phyloP scores from a whole-genome alignment of 2,888 invertebrate species.

The Hydrotaea diabolus region DNA sequence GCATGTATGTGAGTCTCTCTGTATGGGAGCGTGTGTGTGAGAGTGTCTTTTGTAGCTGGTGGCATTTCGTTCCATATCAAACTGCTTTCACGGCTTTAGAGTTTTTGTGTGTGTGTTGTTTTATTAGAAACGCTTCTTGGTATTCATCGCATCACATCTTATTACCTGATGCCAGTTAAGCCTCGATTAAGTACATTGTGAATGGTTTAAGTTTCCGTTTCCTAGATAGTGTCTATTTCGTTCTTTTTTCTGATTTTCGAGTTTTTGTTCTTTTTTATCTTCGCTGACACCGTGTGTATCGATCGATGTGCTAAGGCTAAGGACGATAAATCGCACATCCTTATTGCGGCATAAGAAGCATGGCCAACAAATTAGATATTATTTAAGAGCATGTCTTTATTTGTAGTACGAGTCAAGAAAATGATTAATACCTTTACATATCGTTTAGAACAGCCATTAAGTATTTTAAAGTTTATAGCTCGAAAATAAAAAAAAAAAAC shows the following conservation, averaged over 20 bases:
- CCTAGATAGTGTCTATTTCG: slow-evolving; percentile 8
- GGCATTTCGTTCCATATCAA: background rate
- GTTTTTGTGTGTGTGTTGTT: slow-evolving; percentile 39
- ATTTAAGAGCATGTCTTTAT: background rate
- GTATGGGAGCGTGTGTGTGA: background rate
- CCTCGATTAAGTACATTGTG: slow-evolving; percentile 41
- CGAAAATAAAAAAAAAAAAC: too few relatives aligned
- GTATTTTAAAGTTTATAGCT: too few relatives aligned
- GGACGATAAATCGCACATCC: background rate
- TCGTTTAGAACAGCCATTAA: too few relatives aligned
- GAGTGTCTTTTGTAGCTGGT: too few relatives aligned
- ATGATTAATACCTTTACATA: too few relatives aligned
- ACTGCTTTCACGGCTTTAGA: slow-evolving; percentile 31
- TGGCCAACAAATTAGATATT: background rate
- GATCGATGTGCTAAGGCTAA: slow-evolving; percentile 4
- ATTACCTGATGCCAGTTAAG: slow-evolving; percentile 41
- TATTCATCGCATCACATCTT: slow-evolving; percentile 27
- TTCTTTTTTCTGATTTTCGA: too few relatives aligned
- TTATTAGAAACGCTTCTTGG: slow-evolving; percentile 26
- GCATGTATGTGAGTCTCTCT: too few relatives aligned
- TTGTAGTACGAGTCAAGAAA: background rate
- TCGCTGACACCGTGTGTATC: background rate
- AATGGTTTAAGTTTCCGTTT: slow-evolving; percentile 29
- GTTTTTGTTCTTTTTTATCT: slow-evolving; percentile 28
- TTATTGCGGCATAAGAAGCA: background rate